These are phyloP conservation scores for Ischnura elegans DNA, from an alignment of 2,888 invertebrate genomes.

Conservation along the genomic window DNA sequence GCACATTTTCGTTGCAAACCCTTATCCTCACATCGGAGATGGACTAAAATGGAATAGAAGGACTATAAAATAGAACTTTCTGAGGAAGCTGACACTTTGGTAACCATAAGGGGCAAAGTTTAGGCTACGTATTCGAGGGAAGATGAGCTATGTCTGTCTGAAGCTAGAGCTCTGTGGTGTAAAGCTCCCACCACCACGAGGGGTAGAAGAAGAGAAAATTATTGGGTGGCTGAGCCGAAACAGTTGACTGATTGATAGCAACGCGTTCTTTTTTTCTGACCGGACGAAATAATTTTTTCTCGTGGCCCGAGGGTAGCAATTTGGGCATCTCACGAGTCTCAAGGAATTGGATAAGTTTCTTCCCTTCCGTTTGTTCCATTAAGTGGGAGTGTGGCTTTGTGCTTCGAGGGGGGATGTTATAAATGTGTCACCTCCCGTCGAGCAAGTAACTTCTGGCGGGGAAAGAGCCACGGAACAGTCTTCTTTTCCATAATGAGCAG, in stretches of 20 bases:
- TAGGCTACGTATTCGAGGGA: too few relatives aligned
- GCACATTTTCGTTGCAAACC: too few relatives aligned
- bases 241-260: constrained; percentile 63
- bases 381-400: background rate
- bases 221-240: constrained; percentile 42
- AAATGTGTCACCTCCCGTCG: background rate
- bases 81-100: background rate
- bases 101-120: background rate
- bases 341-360: background rate
- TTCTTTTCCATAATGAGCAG: background rate
- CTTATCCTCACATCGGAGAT: too few relatives aligned
- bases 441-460: background rate
- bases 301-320: constrained; percentile 33
- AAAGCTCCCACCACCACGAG: background rate
- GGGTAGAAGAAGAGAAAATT: constrained; percentile 56
- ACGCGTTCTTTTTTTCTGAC: constrained; percentile 3
- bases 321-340: background rate
- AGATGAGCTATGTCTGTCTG: background rate
- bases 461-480: background rate
- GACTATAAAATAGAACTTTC: too few relatives aligned
- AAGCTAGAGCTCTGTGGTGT: background rate
- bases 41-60: too few relatives aligned
- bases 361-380: constrained; percentile 4
- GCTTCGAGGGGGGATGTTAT: background rate
- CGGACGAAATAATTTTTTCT: background rate